phyloP scores from a whole-genome alignment of 2,797 vertebrate genomes.

The Rhinella marina region DNA sequence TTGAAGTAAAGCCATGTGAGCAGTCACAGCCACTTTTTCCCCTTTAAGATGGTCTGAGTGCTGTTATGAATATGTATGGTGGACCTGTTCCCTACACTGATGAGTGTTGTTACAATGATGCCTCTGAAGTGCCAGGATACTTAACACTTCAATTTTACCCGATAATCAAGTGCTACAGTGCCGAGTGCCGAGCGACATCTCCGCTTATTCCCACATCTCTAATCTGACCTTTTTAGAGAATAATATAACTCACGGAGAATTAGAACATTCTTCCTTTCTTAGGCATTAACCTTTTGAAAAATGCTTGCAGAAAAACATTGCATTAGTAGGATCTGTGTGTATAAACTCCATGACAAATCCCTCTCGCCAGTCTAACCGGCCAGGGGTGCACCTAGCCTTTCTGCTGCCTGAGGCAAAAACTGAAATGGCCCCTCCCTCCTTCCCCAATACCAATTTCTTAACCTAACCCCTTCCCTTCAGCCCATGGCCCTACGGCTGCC shows the following conservation, averaged over 20 bases:
- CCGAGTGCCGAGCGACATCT: slow-evolving; percentile 5
- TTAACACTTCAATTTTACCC: slow-evolving; percentile 32
- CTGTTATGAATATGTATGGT: neutral
- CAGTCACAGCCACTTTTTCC: neutral
- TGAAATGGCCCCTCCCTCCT: too few species aligned
- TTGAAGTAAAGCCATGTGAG: neutral
- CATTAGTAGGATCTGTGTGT: slow-evolving; percentile 8
- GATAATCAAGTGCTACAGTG: slow-evolving; percentile 37
- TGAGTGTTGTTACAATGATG: slow-evolving; percentile 1
- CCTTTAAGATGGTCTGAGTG: neutral
- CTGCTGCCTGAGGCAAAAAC: too few species aligned
- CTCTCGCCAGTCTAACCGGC: neutral
- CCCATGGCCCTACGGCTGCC: too few species aligned
- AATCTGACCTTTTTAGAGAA: slow-evolving; percentile 59
- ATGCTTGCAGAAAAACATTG: slow-evolving; percentile 41
- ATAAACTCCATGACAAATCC: neutral
- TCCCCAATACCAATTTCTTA: too few species aligned
- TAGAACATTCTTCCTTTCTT: slow-evolving; percentile 34
- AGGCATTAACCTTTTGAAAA: slow-evolving; percentile 57
- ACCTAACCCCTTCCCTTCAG: too few species aligned
- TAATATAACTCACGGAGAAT: slow-evolving; percentile 52
- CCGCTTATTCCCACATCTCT: slow-evolving; percentile 49
- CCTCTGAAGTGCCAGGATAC: slow-evolving; percentile 1
- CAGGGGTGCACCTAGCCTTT: too few species aligned
- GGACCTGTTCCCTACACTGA: neutral